Percentiles rank a stretch among this genome's conserved stretches.
These are phyloP conservation scores for Charadrius vociferus DNA, from an alignment of 2,113 vertebrate species.

Conservation along the genomic window DNA sequence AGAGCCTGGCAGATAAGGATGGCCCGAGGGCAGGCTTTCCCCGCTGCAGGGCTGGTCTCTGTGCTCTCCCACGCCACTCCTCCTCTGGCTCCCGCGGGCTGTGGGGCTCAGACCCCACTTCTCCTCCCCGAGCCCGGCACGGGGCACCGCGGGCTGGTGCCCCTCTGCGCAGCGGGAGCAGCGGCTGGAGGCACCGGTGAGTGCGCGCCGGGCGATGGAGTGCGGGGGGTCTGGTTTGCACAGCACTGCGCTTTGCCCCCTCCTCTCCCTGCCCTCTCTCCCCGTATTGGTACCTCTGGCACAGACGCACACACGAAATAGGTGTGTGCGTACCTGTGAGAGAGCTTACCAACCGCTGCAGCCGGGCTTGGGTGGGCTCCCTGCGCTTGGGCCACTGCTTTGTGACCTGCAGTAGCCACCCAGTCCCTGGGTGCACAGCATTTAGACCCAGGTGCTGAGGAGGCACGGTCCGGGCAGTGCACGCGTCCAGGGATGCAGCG, in stretches of 20 bases:
- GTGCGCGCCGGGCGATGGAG: fast-evolving
- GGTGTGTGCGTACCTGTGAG: fast-evolving
- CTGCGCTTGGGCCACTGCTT: fast-evolving
- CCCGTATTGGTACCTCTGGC: fast-evolving
- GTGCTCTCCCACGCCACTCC: fast-evolving
- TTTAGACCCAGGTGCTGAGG: neutral
- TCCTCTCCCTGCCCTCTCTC: neutral
- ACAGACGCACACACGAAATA: fast-evolving
- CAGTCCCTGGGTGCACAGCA: fast-evolving
- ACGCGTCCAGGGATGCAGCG: fast-evolving
- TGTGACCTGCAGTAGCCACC: neutral
- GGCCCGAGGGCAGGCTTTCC: neutral
- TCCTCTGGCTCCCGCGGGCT: fast-evolving
- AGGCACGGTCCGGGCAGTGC: fast-evolving
- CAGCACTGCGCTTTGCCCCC: fast-evolving
- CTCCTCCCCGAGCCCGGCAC: neutral
- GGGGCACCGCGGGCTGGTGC: no score
- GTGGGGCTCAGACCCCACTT: fast-evolving
- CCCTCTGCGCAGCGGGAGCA: fast-evolving
- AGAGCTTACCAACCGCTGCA: fast-evolving
- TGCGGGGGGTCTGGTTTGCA: fast-evolving
- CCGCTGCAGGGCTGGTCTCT: no score
- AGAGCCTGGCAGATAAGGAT: neutral
- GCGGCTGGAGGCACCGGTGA: fast-evolving
- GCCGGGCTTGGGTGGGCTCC: neutral